phyloP scores from a whole-genome alignment of 2,113 vertebrate genomes.

The Gnathonemus echidnorhynchus region DNA sequence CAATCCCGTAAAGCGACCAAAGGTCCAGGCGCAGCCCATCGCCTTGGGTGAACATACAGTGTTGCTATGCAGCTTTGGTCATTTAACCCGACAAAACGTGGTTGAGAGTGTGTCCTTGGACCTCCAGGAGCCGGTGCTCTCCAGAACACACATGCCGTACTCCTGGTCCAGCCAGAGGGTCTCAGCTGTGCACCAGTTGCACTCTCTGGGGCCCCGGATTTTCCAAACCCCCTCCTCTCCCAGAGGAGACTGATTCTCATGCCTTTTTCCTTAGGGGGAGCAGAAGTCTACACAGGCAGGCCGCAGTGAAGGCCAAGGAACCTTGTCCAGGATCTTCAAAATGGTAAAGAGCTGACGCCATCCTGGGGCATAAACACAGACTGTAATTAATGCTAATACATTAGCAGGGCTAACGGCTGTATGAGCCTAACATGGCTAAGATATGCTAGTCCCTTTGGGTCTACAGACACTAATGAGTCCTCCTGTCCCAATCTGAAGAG shows the following conservation, averaged over 20 bases:
- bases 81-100: background rate
- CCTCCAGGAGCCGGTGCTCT: background rate
- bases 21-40: background rate
- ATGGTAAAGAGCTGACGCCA: constrained; percentile 72
- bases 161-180: background rate
- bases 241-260: background rate
- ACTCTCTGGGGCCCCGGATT: background rate
- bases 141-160: background rate
- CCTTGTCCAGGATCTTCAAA: constrained; percentile 95
- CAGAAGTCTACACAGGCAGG: constrained; percentile 63
- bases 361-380: background rate
- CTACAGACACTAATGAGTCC: background rate
- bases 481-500: background rate
- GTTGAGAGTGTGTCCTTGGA: background rate
- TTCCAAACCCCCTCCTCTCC: background rate
- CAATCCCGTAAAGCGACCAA: background rate
- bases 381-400: background rate
- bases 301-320: constrained; percentile 78
- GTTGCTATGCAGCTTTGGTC: background rate
- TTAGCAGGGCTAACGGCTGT: background rate
- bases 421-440: background rate
- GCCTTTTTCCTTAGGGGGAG: constrained; percentile 37
- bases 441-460: background rate
- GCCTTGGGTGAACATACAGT: background rate
- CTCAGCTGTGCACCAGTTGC: background rate